These are phyloP conservation scores for Rhinogobio ventralis DNA, from an alignment of 2,797 vertebrate species.

Conservation along the genomic window DNA sequence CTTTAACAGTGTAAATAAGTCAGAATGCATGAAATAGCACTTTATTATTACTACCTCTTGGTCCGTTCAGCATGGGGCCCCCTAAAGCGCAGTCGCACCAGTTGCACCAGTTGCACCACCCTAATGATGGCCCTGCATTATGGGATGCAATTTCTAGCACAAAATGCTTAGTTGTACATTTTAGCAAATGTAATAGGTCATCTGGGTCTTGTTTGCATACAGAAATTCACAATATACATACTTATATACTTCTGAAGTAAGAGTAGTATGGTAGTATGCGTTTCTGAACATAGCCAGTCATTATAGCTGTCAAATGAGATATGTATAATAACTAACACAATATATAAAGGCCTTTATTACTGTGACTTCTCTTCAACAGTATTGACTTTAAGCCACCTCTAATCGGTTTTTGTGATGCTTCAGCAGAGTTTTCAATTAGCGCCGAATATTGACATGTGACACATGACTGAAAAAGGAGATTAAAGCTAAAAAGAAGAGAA, in stretches of 20 bases:
- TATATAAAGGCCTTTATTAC: conserved; percentile 32
- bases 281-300: not conserved
- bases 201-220: not conserved
- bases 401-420: conserved; percentile 42
- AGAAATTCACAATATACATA: not conserved
- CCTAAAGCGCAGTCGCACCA: too few species aligned
- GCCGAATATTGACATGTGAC: conserved; percentile 30
- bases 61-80: too few species aligned
- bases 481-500: conserved; percentile 18
- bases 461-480: conserved; percentile 28
- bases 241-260: not conserved
- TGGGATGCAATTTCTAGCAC: not conserved
- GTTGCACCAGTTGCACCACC: too few species aligned
- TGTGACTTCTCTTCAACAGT: not conserved
- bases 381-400: conserved; percentile 45
- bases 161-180: not conserved
- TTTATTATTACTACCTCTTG: too few species aligned
- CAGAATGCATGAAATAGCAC: too few species aligned
- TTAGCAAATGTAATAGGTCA: not conserved
- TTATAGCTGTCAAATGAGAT: conserved; percentile 31
- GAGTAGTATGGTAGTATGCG: not conserved
- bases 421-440: conserved; percentile 39
- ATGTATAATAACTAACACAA: conserved; percentile 5
- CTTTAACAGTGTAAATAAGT: too few species aligned
- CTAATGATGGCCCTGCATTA: not conserved